Base-by-base conservation (phyloP, 2,888 invertebrate species). In the Pollenia amentaria region DNA sequence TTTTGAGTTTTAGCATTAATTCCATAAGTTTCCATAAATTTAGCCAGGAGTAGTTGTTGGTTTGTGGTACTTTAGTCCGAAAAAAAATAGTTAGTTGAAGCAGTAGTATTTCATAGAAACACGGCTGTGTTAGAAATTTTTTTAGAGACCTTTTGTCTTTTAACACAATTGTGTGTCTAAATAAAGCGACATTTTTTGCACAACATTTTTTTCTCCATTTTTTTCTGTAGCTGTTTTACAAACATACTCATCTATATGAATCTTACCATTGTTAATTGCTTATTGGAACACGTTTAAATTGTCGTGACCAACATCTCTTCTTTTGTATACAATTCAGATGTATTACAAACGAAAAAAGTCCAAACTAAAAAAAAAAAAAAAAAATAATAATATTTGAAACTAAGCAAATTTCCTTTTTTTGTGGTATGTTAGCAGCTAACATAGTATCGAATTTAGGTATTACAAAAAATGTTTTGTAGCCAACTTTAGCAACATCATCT, bases 241-340 rank as follows among this genome's bases (percentile, higher is more conserved):
- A 73, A 84, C 65, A 75, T 62, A 51, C 51, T 12, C 42, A 78
- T 73, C 51, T 78, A 64, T 76, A 85, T 82, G 85, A 82, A 72
- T 72, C 76, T 81, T 69, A 73, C 86, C 86, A 88, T 88, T 88
- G 88, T 88, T 88, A 88, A 88, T 88, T 88, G 88, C 85, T 87
- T 84, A 87, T 87, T 87, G 84, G 82, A 87, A 87, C 82, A 88
- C 85, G 87, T 79, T 84, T 82, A 78, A 85, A 87, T 79, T 82
- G 85, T 87, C 87, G 87, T 87, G 87, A 87, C 87, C 88, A 88
- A 84, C 69, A 84, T 82, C 78, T 85, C 60, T 57, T 65, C 70
- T 79, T 73, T 82, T 84, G 79, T 82, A 78, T 70, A 83, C 70
- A 80, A 79, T 55, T 65, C 72, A 72, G 79, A 78, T 65, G 87